Evolutionary conservation across 2,888 invertebrate genomes (phyloP).

Genomic region (Biston betularia): DNA sequence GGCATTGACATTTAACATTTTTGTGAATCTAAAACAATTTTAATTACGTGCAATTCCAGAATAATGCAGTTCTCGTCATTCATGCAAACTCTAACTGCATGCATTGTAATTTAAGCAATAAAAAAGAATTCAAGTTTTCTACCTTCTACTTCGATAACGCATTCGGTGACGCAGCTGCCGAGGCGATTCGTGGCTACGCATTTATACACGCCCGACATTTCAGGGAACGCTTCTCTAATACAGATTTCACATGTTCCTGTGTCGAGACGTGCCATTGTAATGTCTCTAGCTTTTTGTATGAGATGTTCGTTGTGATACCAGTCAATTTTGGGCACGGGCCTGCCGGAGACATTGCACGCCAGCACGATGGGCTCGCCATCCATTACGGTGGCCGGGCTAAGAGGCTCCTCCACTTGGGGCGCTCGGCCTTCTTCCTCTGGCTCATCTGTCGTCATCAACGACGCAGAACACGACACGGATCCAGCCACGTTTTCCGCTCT

Average conservation of each 20-base stretch:
- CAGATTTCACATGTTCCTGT: constrained; percentile 93
- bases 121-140: constrained; percentile 53
- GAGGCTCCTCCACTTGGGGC: constrained; percentile 91
- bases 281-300: constrained; percentile 92
- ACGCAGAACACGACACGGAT: constrained; percentile 94
- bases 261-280: constrained; percentile 90
- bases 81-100: constrained; percentile 61
- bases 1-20: constrained; percentile 38
- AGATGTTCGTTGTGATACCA: constrained; percentile 92
- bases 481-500: constrained; percentile 96
- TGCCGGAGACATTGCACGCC: constrained; percentile 90
- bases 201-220: constrained; percentile 95
- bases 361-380: constrained; percentile 95
- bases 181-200: constrained; percentile 93
- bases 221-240: constrained; percentile 95
- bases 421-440: constrained; percentile 79
- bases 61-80: constrained; percentile 41
- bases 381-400: constrained; percentile 92
- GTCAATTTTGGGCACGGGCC: constrained; percentile 92
- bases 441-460: constrained; percentile 84
- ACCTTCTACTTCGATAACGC: constrained; percentile 94
- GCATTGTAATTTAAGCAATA: constrained; percentile 49
- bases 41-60: constrained; percentile 45
- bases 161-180: constrained; percentile 92
- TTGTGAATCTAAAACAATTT: constrained; percentile 29